Evolutionary conservation across 2,113 vertebrate species (phyloP).

Genomic region (Polypterus bichir): DNA sequence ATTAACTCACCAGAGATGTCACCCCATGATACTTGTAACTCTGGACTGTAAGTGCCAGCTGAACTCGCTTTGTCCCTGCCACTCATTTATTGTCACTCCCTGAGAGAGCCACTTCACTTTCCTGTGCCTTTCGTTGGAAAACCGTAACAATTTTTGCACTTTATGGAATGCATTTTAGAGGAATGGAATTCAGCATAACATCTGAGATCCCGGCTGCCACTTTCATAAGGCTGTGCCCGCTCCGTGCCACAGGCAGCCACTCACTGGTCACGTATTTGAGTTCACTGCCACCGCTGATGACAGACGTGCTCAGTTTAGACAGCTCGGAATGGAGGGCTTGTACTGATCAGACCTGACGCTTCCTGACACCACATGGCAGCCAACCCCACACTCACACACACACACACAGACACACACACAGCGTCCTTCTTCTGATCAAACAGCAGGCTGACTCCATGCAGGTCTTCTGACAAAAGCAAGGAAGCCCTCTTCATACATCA

Average conservation of each 20-base stretch:
- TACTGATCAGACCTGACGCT: not conserved
- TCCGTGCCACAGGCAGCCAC: not conserved
- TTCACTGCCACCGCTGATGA: not conserved
- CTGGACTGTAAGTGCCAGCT: slow-evolving; percentile 24
- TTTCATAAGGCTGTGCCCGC: no score
- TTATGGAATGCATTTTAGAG: no score
- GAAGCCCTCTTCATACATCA: no score
- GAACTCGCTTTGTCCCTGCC: slow-evolving; percentile 17
- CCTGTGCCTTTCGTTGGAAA: no score
- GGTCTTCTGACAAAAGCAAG: no score
- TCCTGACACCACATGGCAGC: not conserved
- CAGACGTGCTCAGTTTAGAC: not conserved
- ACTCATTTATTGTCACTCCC: not conserved
- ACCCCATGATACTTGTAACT: not conserved
- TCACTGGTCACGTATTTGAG: not conserved
- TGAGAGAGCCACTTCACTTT: not conserved
- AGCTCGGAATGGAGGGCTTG: no score
- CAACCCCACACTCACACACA: not conserved
- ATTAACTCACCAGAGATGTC: slow-evolving; percentile 3
- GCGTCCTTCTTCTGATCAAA: not conserved
- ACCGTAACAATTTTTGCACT: no score
- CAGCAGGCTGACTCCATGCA: no score
- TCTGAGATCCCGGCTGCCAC: not conserved
- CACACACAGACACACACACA: not conserved
- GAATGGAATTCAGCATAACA: no score